These are phyloP conservation scores for Pristionchus entomophagus DNA, from an alignment of 2,888 invertebrate species.

Conservation along the genomic window DNA sequence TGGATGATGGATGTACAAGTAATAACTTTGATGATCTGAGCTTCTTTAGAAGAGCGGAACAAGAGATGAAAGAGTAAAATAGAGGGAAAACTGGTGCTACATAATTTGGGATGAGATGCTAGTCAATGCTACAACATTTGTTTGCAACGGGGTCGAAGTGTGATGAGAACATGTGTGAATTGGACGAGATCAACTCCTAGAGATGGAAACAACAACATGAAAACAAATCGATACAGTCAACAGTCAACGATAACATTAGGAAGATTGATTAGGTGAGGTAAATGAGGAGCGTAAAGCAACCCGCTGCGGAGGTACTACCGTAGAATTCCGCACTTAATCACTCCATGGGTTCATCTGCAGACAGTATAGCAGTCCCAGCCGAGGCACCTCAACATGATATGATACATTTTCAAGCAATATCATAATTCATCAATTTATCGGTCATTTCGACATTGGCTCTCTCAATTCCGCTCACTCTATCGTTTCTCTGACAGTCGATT, in stretches of 20 bases:
- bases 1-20: too few relatives aligned
- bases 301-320: not conserved
- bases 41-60: too few relatives aligned
- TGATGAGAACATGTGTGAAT: slow-evolving; percentile 31
- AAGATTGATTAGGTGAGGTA: not conserved
- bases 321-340: not conserved
- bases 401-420: too few relatives aligned
- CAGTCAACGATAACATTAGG: not conserved
- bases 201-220: not conserved
- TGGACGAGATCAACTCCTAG: slow-evolving; percentile 1
- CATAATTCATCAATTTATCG: too few relatives aligned
- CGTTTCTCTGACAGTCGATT: too few relatives aligned
- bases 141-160: not conserved
- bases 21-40: too few relatives aligned
- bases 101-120: not conserved
- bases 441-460: too few relatives aligned
- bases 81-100: too few relatives aligned
- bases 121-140: too few relatives aligned
- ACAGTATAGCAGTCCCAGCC: not conserved
- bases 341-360: slow-evolving; percentile 35
- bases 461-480: too few relatives aligned
- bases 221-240: not conserved
- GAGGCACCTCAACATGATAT: too few relatives aligned
- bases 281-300: not conserved
- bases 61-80: too few relatives aligned